Base-by-base conservation (phyloP, 2,797 vertebrate species). In the Lacerta agilis region DNA sequence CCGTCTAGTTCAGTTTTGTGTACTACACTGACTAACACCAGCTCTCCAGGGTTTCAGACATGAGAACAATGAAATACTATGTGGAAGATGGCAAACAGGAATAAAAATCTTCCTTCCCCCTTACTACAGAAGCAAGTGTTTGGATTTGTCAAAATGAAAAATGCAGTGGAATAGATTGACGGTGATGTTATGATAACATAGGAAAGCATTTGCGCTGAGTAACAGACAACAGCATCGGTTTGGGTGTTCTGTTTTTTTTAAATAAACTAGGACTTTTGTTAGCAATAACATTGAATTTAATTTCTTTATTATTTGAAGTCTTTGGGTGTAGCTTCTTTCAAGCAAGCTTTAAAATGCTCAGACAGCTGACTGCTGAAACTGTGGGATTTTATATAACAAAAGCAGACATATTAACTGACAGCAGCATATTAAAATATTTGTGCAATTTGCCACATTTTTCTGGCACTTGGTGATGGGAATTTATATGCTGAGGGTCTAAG, bases 321-420 rank as follows among this genome's bases (percentile, higher is more conserved):
- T 33, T 86, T 85, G 38, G 27, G 8, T 25, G 13, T 61, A 66
- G 64, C 67, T 55, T 41, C 36, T 76, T 83, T 79, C 7, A 91
- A 45, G 17, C 27, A 5, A 80, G 25, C 13, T 80, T 73, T 43
- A 86, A 58, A 86, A 80, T 10, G 17, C 66, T 41, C 69, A 83
- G 72, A 75, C 11, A 5, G 15, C 33, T 82, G 82, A 86, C 6
- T 81, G 58, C 69, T 55, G 67, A 43, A 72, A 83, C 17, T 75
- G 29, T 75, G 29, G 33, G 45, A 88, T 87, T 41, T 85, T 13
- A 85, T 89, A 41, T 87, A 66, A n/a, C 45, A 86, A 75, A 25
- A 76, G 55, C 64, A 61, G 83, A 78, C 36, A 41, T 3, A 67
- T 18, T 72, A 87, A 75, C 33, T 79, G n/a, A 79, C 13, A 79